Percentiles rank a stretch among this genome's conserved stretches.
These are phyloP conservation scores for Pseudachorutes palmiensis DNA, from an alignment of 1,140 invertebrate species.

Conservation along the genomic window DNA sequence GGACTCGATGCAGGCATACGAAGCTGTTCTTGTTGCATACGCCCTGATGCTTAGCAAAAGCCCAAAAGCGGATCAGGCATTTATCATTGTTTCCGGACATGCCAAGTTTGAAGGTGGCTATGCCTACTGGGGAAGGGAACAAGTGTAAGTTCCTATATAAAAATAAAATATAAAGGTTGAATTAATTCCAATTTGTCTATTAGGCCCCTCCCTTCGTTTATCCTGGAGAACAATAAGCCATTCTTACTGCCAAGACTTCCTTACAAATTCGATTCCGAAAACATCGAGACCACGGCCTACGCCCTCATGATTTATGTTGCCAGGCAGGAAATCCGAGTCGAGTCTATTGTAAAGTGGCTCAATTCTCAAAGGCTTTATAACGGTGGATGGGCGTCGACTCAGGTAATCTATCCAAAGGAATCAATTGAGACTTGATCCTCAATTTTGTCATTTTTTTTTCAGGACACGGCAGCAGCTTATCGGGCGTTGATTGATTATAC, in stretches of 20 bases:
- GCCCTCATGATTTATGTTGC: constrained; percentile 80
- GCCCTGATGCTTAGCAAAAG: constrained; percentile 71
- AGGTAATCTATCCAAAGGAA: constrained; percentile 46
- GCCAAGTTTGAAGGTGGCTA: constrained; percentile 59
- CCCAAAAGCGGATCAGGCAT: constrained; percentile 69
- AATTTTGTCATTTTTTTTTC: constrained; percentile 28
- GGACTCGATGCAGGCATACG: constrained; percentile 63
- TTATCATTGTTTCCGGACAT: constrained; percentile 58
- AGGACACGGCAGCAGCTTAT: constrained; percentile 79
- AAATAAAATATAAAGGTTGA: not conserved
- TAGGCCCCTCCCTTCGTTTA: constrained; percentile 62
- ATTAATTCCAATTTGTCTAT: not conserved
- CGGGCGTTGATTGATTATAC: constrained; percentile 87
- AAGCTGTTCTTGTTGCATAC: constrained; percentile 78
- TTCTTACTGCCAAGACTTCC: constrained; percentile 78
- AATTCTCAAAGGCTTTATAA: constrained; percentile 84
- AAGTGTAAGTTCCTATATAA: constrained; percentile 43
- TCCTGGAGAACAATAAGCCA: constrained; percentile 81
- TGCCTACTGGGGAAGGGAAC: constrained; percentile 73
- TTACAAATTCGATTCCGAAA: constrained; percentile 78
- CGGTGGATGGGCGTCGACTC: constrained; percentile 89
- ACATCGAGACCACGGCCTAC: constrained; percentile 87
- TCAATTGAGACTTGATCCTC: not conserved
- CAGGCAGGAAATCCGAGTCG: constrained; percentile 66
- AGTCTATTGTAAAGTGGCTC: constrained; percentile 85